Base-by-base conservation (phyloP, 1,140 invertebrate genomes). In the Drosophila kepulauana region DNA sequence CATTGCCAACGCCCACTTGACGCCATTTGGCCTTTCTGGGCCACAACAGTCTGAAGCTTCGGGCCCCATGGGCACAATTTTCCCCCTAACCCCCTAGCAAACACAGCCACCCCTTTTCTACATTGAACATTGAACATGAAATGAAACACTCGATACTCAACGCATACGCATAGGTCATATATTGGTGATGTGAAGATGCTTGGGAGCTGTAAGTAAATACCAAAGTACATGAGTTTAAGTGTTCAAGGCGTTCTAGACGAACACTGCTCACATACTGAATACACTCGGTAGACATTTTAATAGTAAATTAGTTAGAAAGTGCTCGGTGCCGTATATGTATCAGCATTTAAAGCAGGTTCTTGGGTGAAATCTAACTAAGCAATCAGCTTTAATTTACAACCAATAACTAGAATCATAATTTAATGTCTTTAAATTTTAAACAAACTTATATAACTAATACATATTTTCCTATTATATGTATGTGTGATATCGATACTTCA, bases 11-110 rank as follows among this genome's bases (percentile, higher is more conserved):
- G 74, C 74, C 74, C 69, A 61, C 69, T 72, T 66, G 48, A 66
- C 74, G 74, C 74, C 74, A 58, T 72, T 76, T 72, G 74, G 67
- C 67, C 74, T 76, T 65, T 68, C 16, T 57, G n/a, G 25, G 49
- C 25, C 28, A 51, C 28, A 15, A 51, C 28, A 15, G 30, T 20
- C 58, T 33, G 45, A 6, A 25, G 15, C 64, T 28, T 64, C 48
- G 28, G 28, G 46, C 62, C 69, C 41, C 69, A 45, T 7, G 48
- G 62, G 69, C 49, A 15, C 59, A 71, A 75, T 75, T 75, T 45
- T 15, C 13, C 45, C 11, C 6, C n/a, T 25, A 25, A 25, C 6
- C 20, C 6, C 1, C 1, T 8, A 33, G 6, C 33, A 33, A 33
- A 33, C 33, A 15, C 5, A 25, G 13, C 10, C 20, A 28, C 7